Percentiles rank a stretch among this genome's conserved stretches.
Evolutionary conservation across 2,888 invertebrate genomes (phyloP).

Genomic region (Spodoptera exigua): DNA sequence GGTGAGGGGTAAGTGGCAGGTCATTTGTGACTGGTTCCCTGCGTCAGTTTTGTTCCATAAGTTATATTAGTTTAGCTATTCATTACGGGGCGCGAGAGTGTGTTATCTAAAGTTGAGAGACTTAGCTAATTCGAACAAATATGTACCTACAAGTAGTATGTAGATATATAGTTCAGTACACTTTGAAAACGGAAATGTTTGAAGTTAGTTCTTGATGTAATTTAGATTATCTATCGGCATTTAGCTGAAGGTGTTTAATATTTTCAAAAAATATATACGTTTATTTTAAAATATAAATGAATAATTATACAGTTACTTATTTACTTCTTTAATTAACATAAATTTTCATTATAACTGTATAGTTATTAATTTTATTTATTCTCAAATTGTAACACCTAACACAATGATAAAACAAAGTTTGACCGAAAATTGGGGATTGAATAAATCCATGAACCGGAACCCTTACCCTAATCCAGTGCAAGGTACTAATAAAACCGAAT

Average conservation of each 20-base stretch:
- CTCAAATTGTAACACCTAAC: conserved; percentile 1
- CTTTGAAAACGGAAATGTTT: conserved; percentile 38
- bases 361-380: too few relatives aligned
- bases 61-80: conserved; percentile 72
- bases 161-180: conserved; percentile 40
- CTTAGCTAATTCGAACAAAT: conserved; percentile 60
- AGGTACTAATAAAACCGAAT: conserved; percentile 42
- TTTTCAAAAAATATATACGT: neutral
- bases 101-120: conserved; percentile 64
- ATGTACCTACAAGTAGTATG: conserved; percentile 40
- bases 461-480: conserved; percentile 33
- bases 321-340: too few relatives aligned
- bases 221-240: conserved; percentile 13
- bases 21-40: conserved; percentile 56
- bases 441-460: conserved; percentile 24
- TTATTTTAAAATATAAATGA: too few relatives aligned
- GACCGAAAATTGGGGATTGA: conserved; percentile 33
- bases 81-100: conserved; percentile 67
- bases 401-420: conserved; percentile 16
- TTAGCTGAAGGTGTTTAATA: neutral
- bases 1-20: conserved; percentile 41
- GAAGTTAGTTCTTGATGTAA: conserved; percentile 23
- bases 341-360: too few relatives aligned
- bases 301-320: too few relatives aligned
- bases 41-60: conserved; percentile 64